Percentiles rank a stretch among this genome's conserved stretches.
Evolutionary conservation across 2,113 vertebrate species (phyloP).

Genomic region (Apeltes quadracus): DNA sequence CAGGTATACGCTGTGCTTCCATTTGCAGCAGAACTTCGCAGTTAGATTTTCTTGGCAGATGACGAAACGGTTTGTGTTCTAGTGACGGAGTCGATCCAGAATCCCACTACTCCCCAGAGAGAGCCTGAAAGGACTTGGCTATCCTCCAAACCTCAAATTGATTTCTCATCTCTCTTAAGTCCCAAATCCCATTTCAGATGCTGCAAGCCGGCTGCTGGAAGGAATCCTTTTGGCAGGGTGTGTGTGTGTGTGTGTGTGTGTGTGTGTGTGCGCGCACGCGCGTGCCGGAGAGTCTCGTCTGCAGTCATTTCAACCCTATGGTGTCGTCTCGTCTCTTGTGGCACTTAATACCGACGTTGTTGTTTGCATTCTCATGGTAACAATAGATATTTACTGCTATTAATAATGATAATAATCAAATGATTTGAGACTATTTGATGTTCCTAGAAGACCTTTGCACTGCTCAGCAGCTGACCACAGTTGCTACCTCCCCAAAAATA

Average conservation of each 20-base stretch:
- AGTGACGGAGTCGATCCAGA: conserved; percentile 43
- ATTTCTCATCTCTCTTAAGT: conserved; percentile 75
- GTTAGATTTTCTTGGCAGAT: conserved; percentile 42
- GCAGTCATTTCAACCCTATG: neutral
- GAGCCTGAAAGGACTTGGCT: conserved; percentile 59
- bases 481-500: too few species aligned
- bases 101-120: conserved; percentile 41
- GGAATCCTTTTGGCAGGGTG: conserved; percentile 60
- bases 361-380: neutral
- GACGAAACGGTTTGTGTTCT: conserved; percentile 45
- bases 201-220: conserved; percentile 53
- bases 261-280: too few species aligned
- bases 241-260: neutral
- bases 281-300: conserved; percentile 37
- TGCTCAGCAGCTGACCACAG: neutral
- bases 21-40: neutral
- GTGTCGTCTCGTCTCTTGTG: neutral
- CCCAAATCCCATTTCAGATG: conserved; percentile 68
- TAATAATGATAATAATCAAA: neutral
- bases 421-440: neutral
- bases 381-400: neutral
- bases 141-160: conserved; percentile 70
- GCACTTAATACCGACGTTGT: neutral
- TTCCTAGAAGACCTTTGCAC: neutral
- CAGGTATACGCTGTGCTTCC: neutral